Conservation (phyloP, 2,888 invertebrate species). For the Cosmopolites sordidus region DNA sequence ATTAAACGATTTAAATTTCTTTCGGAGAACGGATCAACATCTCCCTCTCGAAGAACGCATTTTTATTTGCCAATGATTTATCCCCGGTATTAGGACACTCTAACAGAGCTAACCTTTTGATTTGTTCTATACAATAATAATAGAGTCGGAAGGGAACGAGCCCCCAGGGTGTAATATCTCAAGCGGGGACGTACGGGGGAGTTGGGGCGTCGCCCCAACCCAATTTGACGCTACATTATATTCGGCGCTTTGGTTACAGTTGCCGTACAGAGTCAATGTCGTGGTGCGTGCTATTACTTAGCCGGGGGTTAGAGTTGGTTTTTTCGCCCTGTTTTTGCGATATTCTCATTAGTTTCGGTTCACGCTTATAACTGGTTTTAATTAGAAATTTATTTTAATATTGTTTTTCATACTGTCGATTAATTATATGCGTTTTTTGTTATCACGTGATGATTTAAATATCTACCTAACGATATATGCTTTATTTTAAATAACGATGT, state of each 20-base stretch:
- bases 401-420: too few relatives aligned
- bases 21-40: neutral
- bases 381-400: too few relatives aligned
- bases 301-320: too few relatives aligned
- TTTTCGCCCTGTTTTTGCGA: too few relatives aligned
- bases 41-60: conserved; percentile 16
- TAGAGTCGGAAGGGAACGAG: conserved; percentile 51
- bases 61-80: conserved; percentile 50
- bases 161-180: conserved; percentile 50
- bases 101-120: conserved; percentile 49
- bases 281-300: too few relatives aligned
- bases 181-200: conserved; percentile 30
- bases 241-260: conserved; percentile 44
- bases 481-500: too few relatives aligned
- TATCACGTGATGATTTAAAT: too few relatives aligned
- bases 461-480: too few relatives aligned
- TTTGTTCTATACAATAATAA: conserved; percentile 52
- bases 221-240: conserved; percentile 52
- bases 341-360: too few relatives aligned
- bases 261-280: neutral
- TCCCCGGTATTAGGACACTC: conserved; percentile 49
- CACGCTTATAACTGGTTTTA: too few relatives aligned
- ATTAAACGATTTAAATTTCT: too few relatives aligned
- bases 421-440: too few relatives aligned
- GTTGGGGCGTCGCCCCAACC: conserved; percentile 36